Evolutionary conservation across 1,140 invertebrate species (phyloP).

Genomic region (Contarinia nasturtii): DNA sequence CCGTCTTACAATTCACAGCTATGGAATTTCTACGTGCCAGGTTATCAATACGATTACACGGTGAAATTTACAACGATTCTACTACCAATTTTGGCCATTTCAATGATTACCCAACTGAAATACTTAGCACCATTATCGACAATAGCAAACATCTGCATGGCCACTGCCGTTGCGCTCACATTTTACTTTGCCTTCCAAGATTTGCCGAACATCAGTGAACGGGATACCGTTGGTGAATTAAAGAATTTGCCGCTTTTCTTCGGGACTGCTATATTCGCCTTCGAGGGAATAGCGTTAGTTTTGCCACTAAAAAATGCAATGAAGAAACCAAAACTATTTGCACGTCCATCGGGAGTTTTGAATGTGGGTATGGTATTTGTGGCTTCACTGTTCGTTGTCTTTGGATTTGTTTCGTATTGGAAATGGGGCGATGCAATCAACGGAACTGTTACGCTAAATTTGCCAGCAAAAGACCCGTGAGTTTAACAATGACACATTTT

Average conservation of each 20-base stretch:
- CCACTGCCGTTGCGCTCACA: constrained; percentile 39
- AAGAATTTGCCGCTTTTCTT: constrained; percentile 47
- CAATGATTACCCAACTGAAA: constrained; percentile 57
- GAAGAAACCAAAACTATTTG: constrained; percentile 58
- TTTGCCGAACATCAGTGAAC: constrained; percentile 34
- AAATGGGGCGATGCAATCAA: constrained; percentile 40
- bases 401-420: constrained; percentile 57
- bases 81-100: constrained; percentile 48
- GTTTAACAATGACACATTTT: constrained; percentile 9
- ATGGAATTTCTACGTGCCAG: too few relatives aligned
- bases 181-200: constrained; percentile 49
- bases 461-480: constrained; percentile 25
- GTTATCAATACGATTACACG: too few relatives aligned
- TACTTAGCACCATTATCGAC: constrained; percentile 50
- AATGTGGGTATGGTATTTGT: constrained; percentile 72
- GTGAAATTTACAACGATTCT: constrained; percentile 28
- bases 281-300: constrained; percentile 62
- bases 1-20: too few relatives aligned
- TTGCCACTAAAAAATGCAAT: constrained; percentile 81
- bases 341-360: constrained; percentile 54
- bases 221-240: constrained; percentile 33
- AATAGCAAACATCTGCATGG: constrained; percentile 50
- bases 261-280: constrained; percentile 58
- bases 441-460: constrained; percentile 44
- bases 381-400: constrained; percentile 42